Evolutionary conservation across 2,888 invertebrate genomes (phyloP), one percentile per base, ranked within the genome.

Genomic region (Protula sp.): DNA sequence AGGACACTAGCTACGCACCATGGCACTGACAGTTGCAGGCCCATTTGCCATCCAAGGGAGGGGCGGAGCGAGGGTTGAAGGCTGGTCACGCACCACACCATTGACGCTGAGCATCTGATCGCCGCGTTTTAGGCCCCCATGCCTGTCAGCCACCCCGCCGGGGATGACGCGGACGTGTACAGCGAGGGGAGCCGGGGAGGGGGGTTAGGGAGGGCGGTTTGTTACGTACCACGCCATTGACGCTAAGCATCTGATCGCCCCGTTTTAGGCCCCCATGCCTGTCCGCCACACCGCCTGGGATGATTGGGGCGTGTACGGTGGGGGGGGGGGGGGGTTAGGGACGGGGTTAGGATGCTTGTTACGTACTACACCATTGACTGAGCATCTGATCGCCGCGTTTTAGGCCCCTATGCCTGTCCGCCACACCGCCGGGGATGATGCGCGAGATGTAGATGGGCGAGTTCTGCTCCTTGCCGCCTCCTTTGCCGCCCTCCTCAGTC

Each of bases 391-490:
- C 99, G 0, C 99, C 99, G 63, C 99, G 85, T 82, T 98, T 98
- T 38, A 99, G 84, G 0, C 97, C 97, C 26, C 97, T 98, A 78
- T 98, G 95, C 58, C 97, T 86, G 81, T 98, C 98, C 29, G 99
- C 99, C 9, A 99, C 97, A 30, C 99, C 99, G 2, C 97, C 97
- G 50, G 98, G 98, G 75, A 99, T 99, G 73, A 99, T 99, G 73
- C 99, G 86, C 0, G 98, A 98, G 74, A 99, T 99, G 82, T 99
- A 99, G 82, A 99, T 99, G 0, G 99, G 99, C 0, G 98, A 98
- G 82, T 97, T 99, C 82, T 99, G 98, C 80, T 99, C 98, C 75
- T 94, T 93, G 29, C 98, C 98, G 45, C 98, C 98, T 98, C 99
- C 99, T 0, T 99, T 98, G 83, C 99, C 99, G 57, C 97, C 97